Evolutionary conservation across 2,113 vertebrate genomes (phyloP).

Genomic region (Panthera tigris): DNA sequence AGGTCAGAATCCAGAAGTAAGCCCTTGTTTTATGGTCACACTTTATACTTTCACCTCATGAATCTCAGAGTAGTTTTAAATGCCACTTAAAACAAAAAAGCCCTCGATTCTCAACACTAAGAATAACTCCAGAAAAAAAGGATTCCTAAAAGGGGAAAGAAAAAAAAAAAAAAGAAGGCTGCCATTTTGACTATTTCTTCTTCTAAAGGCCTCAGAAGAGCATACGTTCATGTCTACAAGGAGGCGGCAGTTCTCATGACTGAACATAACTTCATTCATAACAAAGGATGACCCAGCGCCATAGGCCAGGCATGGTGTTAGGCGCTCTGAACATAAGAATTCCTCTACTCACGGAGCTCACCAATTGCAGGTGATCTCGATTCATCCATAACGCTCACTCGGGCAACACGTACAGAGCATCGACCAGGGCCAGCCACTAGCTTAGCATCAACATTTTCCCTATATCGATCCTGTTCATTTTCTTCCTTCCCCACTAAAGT

Average conservation of each 20-base stretch:
- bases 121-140: neutral
- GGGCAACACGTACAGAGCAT: neutral
- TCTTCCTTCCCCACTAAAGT: neutral
- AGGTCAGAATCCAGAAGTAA: constrained; percentile 49
- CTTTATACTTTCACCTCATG: neutral
- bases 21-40: neutral
- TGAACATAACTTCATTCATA: neutral
- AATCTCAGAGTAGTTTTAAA: constrained; percentile 38
- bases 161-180: neutral
- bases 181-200: constrained; percentile 4
- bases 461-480: neutral
- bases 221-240: neutral
- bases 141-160: neutral
- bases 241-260: neutral
- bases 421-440: neutral
- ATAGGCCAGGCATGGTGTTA: neutral
- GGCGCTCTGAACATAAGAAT: neutral
- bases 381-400: neutral
- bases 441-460: neutral
- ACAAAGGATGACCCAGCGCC: neutral
- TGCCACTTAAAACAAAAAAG: neutral
- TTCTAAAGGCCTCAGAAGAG: neutral
- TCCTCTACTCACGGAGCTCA: neutral
- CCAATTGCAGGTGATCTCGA: neutral
- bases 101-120: neutral